phyloP scores from a whole-genome alignment of 2,888 invertebrate genomes.

The Catocala sponsa region DNA sequence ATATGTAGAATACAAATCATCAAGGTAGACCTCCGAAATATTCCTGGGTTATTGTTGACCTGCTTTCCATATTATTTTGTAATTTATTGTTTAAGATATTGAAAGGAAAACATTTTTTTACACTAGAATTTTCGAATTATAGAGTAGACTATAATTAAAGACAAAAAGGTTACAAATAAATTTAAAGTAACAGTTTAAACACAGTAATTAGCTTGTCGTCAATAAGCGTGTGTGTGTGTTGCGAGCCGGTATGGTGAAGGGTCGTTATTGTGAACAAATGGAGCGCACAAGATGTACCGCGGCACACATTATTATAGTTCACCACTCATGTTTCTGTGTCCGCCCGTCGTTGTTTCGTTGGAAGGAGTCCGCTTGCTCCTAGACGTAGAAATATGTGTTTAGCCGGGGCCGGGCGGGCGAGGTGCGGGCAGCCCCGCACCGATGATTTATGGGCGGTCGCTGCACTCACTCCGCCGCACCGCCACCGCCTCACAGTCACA shows the following conservation, averaged over 20 bases:
- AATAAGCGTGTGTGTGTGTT: conserved; percentile 4
- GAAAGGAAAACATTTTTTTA: conserved; percentile 3
- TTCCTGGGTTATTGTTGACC: too few species aligned
- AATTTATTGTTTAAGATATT: too few species aligned
- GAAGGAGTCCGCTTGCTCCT: conserved; percentile 54
- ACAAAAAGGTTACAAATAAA: not conserved
- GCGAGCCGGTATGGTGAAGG: not conserved
- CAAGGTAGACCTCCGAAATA: too few species aligned
- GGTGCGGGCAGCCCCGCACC: conserved; percentile 39
- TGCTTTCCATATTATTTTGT: too few species aligned
- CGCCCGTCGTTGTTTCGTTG: conserved; percentile 57
- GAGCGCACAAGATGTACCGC: conserved; percentile 28
- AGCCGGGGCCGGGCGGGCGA: conserved; percentile 36
- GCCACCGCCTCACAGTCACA: conserved; percentile 27
- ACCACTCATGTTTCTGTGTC: conserved; percentile 57
- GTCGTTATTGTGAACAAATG: not conserved
- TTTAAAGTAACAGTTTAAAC: conserved; percentile 14
- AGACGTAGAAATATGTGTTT: conserved; percentile 69
- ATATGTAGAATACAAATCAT: too few species aligned
- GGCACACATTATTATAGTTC: conserved; percentile 39
- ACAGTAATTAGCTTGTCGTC: conserved; percentile 26
- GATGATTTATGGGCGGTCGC: conserved; percentile 65
- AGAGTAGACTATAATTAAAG: conserved; percentile 2
- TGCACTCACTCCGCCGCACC: conserved; percentile 32
- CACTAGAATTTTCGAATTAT: not conserved